Base-by-base conservation (phyloP, 2,888 invertebrate species). In the Volucella bombylans region DNA sequence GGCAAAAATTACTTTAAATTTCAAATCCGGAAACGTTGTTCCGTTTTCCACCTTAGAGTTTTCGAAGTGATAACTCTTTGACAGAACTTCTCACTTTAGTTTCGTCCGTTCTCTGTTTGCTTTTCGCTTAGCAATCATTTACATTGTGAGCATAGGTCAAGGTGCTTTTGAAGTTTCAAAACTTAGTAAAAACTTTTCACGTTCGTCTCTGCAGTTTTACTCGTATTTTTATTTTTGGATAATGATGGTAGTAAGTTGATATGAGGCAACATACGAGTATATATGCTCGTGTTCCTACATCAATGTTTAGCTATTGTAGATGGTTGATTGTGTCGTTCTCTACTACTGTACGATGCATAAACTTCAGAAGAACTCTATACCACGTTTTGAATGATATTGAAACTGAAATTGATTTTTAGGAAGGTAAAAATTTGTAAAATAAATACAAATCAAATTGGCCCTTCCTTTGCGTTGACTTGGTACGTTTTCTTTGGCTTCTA, bases 11-110 rank as follows among this genome's bases (percentile, higher is more conserved):
- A 45, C 45, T 68, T 55, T 68, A 69, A 55, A 47, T 69, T 57
- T 47, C 38, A 45, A 57, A 69, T 57, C 68, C 47, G 57, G 68
- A 69, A 39, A 15, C 68, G 47, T 15, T 39, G 47, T 39, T 57
- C 55, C 68, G 47, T 57, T 69, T 15, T 57, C 38, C 47, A 57
- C 38, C 55, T 47, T 69, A 18, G 39, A 38, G 57, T 69, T 69
- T 47, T n/a, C 23, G 15, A 55, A 68, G 31, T 45, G 55, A 68
- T 68, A 68, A 68, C 45, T 67, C 43, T 65, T 69, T 39, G 47
- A 69, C 55, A 57, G 68, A 69, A 69, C 47, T 69, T 69, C 57
- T 57, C 57, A 57, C 68, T 69, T 68, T 57, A n/a, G 47, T 39
- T 69, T 57, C 57, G 57, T 57, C 68, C 38, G 47, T 57, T 57